Evolutionary conservation across 2,797 vertebrate species (phyloP), one percentile per base, ranked within the genome.

Genomic region (Typhlichthys subterraneus): DNA sequence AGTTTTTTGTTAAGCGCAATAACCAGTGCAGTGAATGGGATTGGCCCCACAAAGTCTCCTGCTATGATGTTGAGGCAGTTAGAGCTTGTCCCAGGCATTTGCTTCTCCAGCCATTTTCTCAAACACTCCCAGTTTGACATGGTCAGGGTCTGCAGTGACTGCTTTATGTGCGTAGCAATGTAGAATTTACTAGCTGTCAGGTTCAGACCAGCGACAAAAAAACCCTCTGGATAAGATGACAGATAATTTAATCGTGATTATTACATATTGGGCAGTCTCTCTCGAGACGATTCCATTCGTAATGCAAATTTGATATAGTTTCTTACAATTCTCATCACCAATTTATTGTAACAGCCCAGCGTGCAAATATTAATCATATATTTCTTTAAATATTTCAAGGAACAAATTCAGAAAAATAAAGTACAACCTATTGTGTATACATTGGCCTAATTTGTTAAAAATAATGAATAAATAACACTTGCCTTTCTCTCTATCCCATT

Each of bases 151-250:
- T 78, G 82, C 82, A 98, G 61, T 0, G 96, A 96, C 59, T 83
- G 68, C 15, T 81, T 73, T 0, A 84, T 92, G 65, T 96, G 92
- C n/a, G 46, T 2, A 0, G 93, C 61, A 58, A 97, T 87, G 65
- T 93, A 96, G 0, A 2, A 45, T 6, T 89, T 74, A 3, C 92
- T 86, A 14, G 94, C 93, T 0, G 96, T 98, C 54, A 97, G 93
- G 79, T 98, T 97, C 75, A 95, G 90, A 47, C 96, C 96, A 0
- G 93, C 91, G 53, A 97, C 91, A 1, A 97, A 98, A 80, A 99
- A 94, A 1, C 88, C 69, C 0, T 85, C 92, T 94, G 84, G 0
- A 65, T 11, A 60, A n/a, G 67, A 57, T 12, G 14, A 13, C 59
- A 5, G 3, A 0, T 4, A 57, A 2, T 42, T 52, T 8, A 46